Evolutionary conservation across 2,113 vertebrate species (phyloP), one percentile per base, ranked within the genome.

Genomic region (Rhinoderma darwinii): DNA sequence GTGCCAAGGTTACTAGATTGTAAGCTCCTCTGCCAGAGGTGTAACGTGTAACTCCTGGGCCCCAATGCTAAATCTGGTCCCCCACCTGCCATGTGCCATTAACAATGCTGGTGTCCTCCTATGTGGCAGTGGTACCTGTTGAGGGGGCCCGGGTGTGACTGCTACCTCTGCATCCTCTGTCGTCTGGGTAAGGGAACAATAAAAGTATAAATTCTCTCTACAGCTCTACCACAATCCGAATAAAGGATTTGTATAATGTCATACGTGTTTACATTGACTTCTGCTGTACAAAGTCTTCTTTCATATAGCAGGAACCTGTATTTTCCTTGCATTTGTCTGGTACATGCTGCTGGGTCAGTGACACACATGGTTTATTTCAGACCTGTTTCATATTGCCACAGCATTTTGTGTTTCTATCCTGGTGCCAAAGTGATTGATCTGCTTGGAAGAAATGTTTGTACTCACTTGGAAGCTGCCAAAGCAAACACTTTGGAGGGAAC

Each of bases 361-460:
- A 94, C 95, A 96, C 96, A 97, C 96, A 98, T 97, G 97, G 96
- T 95, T 97, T 96, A 93, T 94, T 96, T 97, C 96, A 95, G 91
- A 91, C 94, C 92, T 95, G 94, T 96, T 97, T 97, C 96, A 95
- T 96, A 97, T 97, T 97, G 96, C 97, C 97, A 96, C 96, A 95
- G 89, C 95, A 94, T 92, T 94, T 95, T 95, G 94, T 93, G 91
- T 94, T 95, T 94, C 94, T 95, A 92, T 94, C 93, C 93, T 94
- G 94, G 95, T 94, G 95, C 95, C 95, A 94, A 94, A 94, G 94
- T 98, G 97, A 98, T 97, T 97, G 96, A 98, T 98, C 95, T 96
- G 95, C 92, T 92, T 93, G 93, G 94, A 95, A 93, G 94, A 93
- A 95, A 95, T 96, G 96, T 97, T 97, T 97, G 96, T 91, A 95